A percentile compares a stretch with the other conserved stretches of the same genome.
These are phyloP conservation scores for Onychomys torridus DNA, from an alignment of 2,797 vertebrate species.

Conservation along the genomic window DNA sequence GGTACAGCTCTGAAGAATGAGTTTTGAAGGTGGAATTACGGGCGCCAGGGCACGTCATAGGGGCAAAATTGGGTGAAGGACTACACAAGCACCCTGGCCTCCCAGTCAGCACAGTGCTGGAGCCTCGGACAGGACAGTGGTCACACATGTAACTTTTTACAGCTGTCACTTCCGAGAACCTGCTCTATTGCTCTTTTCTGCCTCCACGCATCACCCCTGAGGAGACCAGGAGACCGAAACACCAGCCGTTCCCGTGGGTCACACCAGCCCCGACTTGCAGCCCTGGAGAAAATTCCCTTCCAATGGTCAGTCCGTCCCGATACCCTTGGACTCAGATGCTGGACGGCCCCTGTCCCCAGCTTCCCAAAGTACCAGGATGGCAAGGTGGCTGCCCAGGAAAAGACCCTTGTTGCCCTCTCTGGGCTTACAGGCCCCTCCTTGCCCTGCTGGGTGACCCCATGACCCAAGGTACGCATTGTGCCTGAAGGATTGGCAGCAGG, in stretches of 20 bases:
- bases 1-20: too few species aligned
- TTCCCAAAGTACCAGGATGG: background rate
- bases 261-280: background rate
- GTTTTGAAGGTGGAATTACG: background rate
- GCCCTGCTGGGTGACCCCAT: background rate
- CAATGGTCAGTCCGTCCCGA: background rate
- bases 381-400: background rate
- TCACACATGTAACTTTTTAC: background rate
- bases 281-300: background rate
- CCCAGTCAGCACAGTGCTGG: background rate
- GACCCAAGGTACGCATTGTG: background rate
- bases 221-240: conserved; percentile 1
- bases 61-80: too few species aligned
- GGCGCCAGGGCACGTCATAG: background rate
- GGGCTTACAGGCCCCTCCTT: background rate
- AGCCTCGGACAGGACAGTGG: too few species aligned
- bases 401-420: background rate
- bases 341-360: background rate
- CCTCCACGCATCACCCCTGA: background rate
- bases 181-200: conserved; percentile 3
- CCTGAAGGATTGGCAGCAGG: background rate
- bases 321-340: background rate
- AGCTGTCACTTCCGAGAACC: background rate
- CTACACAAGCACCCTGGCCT: accelerated
- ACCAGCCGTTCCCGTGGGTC: background rate